These are phyloP conservation scores for Hypomesus transpacificus DNA, from an alignment of 2,113 vertebrate species.

Conservation along the genomic window DNA sequence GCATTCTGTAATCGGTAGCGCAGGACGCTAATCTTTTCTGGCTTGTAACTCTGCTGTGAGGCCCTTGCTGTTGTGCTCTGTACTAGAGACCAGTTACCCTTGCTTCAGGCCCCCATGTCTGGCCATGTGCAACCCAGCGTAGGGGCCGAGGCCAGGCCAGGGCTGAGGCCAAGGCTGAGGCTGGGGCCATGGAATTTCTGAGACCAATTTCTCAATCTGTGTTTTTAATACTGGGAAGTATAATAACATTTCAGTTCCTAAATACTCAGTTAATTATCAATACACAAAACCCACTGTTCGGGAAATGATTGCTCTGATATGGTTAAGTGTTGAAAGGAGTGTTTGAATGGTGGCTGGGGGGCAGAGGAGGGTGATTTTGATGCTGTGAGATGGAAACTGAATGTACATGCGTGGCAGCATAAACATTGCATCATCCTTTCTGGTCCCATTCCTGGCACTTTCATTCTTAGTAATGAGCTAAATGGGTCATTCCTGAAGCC, in stretches of 20 bases:
- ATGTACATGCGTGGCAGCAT: not conserved
- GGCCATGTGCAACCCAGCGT: conserved; percentile 49
- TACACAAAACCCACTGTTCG: conserved; percentile 17
- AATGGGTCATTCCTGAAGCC: conserved; percentile 30
- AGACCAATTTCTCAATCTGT: not conserved
- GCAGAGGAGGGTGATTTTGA: not conserved
- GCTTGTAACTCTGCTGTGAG: conserved; percentile 67
- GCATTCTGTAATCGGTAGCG: conserved; percentile 68
- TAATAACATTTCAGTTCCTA: conserved; percentile 9
- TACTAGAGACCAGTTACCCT: conserved; percentile 39
- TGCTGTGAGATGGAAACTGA: not conserved
- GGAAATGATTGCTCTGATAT: not conserved
- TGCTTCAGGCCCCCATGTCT: conserved; percentile 33
- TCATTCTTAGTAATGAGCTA: conserved; percentile 24
- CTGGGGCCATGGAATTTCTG: not conserved
- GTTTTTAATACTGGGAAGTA: not conserved
- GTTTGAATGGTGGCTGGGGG: not conserved
- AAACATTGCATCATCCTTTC: not conserved
- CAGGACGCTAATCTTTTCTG: conserved; percentile 76
- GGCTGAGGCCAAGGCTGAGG: not conserved
- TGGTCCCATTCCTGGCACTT: not conserved
- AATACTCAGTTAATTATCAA: conserved; percentile 1
- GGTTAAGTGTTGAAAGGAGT: not conserved
- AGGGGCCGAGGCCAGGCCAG: conserved; percentile 2
- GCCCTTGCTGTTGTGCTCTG: conserved; percentile 40